These are phyloP conservation scores for Ctenosaura bakeri DNA, from an alignment of 2,797 vertebrate genomes.

Conservation along the genomic window DNA sequence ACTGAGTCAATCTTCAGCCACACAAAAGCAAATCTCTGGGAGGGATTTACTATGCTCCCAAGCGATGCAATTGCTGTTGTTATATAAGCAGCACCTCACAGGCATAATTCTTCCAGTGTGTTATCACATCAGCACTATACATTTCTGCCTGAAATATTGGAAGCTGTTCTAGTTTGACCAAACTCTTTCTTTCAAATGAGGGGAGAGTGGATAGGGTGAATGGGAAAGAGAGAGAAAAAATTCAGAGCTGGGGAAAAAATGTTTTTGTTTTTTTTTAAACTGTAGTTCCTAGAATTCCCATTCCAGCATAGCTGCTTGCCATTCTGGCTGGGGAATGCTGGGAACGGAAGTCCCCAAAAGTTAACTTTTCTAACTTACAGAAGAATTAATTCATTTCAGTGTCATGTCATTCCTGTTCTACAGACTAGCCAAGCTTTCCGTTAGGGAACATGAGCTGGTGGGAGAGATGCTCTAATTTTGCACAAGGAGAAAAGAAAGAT, in stretches of 20 bases:
- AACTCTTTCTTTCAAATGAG: neutral
- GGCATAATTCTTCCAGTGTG: rapidly evolving
- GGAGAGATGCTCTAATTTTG: slow-evolving; percentile 9
- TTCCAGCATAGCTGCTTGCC: no score
- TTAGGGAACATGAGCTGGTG: slow-evolving; percentile 8
- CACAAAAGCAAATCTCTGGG: neutral
- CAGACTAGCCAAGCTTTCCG: slow-evolving; percentile 28
- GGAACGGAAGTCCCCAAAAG: no score
- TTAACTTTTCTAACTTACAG: no score
- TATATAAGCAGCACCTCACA: slow-evolving; percentile 30
- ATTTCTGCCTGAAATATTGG: neutral
- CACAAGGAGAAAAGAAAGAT: rapidly evolving
- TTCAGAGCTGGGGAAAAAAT: neutral
- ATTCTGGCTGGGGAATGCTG: no score
- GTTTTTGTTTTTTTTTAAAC: no score
- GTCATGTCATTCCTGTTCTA: slow-evolving; percentile 15
- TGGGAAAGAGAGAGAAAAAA: neutral
- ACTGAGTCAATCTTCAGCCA: neutral
- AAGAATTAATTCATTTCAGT: slow-evolving; percentile 26
- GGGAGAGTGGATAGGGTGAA: neutral
- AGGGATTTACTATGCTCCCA: neutral
- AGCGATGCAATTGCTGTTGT: neutral
- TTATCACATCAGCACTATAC: neutral
- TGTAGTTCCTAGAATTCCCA: no score
- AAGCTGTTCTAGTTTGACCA: neutral